Evolutionary conservation across 2,113 vertebrate species (phyloP), one percentile per base, ranked within the genome.

Genomic region (Morone chrysops): DNA sequence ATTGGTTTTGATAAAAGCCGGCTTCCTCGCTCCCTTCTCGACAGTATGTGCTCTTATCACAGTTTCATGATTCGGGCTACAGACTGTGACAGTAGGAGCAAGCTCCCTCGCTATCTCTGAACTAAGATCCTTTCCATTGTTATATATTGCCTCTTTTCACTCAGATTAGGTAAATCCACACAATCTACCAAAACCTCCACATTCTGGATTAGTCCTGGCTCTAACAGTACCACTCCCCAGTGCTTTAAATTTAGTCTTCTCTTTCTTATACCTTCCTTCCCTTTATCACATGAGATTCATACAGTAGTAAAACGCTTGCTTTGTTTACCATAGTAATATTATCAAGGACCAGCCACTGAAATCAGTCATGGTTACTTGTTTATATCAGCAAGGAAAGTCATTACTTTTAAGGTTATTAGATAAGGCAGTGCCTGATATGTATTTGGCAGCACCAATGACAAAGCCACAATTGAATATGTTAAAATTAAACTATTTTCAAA

Each of bases 1-100:
- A 88, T 88, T 17, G 18, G 20, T 67, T 74, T 82, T 73, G 51
- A 75, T 81, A 69, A 73, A 73, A 80, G 47, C 43, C 75, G 41
- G 54, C 73, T 13, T 54, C 50, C 47, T 77, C 22, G 2, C 51
- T 40, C 40, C 67, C 40, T 36, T 18, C 22, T 40, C 41, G 31
- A 31, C 31, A 31, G 31, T 25, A 1, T 56, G 31, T 20, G 57
- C 16, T 47, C 45, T 54, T 22, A 62, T 65, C 51, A 53, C 56
- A 48, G 41, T 40, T 48, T 69, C 36, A 51, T 38, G 43, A 68
- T 45, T 56, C 5, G 0, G 67, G 16, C 70, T 65, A 18, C 63
- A 69, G 14, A 59, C 45, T 74, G 75, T 36, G 65, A 66, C 45
- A 60, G 31, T 25, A 13, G 22, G 43, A 14, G 3, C 31, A 31